Conservation (phyloP, 2,888 invertebrate species). For the Dicroscelio sp. region DNA sequence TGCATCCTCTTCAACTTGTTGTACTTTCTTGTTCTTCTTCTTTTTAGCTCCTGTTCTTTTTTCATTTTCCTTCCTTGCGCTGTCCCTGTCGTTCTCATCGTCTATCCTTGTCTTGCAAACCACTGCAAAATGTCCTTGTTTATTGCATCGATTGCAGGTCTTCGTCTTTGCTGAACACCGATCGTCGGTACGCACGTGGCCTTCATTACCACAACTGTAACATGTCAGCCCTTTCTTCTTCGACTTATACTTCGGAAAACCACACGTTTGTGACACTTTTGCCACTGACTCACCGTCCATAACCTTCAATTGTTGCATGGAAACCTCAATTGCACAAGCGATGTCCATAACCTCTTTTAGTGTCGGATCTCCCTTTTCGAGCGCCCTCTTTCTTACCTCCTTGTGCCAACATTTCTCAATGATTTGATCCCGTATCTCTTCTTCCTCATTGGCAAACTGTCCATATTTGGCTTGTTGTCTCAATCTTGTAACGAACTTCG, state of each 20-base stretch:
- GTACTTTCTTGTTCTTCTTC: too few species aligned
- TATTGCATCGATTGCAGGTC: background rate
- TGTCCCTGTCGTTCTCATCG: too few species aligned
- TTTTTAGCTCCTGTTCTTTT: background rate
- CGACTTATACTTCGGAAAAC: background rate
- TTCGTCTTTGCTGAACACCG: background rate
- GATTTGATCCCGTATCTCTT: conserved; percentile 78
- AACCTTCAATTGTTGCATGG: background rate
- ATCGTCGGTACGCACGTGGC: background rate
- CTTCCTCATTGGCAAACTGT: conserved; percentile 78
- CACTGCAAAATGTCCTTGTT: background rate
- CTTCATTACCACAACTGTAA: background rate
- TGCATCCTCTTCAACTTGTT: background rate
- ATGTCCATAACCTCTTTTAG: conserved; percentile 27
- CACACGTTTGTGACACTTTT: background rate
- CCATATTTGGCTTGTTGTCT: conserved; percentile 87
- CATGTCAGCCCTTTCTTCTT: too few species aligned
- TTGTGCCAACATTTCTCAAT: conserved; percentile 72
- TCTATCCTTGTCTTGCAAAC: background rate
- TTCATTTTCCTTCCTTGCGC: background rate
- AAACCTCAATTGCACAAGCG: conserved; percentile 26
- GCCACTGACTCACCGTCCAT: conserved; percentile 19
- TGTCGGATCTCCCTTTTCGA: conserved; percentile 64
- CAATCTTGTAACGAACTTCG: conserved; percentile 85
- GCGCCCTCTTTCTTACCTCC: conserved; percentile 73